phyloP scores from a whole-genome alignment of 2,888 invertebrate genomes.

The Cistogaster globosa region DNA sequence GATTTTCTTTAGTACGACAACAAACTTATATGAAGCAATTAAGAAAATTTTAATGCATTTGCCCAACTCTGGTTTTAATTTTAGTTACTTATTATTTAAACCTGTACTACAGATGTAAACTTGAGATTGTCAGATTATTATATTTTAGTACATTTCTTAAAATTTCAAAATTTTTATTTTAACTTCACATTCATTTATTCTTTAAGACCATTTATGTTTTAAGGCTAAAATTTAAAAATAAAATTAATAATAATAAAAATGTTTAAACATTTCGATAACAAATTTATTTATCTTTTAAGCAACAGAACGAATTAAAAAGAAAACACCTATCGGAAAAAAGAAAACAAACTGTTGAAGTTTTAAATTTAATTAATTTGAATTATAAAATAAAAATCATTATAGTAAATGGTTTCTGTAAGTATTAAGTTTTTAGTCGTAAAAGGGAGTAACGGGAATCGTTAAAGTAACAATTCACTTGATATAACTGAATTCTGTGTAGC shows the following conservation, averaged over 20 bases:
- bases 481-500: no score
- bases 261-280: constrained; percentile 5
- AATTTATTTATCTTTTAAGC: not conserved
- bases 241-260: constrained; percentile 19
- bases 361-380: not conserved
- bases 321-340: constrained; percentile 52
- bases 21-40: no score
- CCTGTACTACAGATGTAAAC: constrained; percentile 2
- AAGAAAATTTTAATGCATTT: no score
- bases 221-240: constrained; percentile 30
- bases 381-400: not conserved
- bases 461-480: not conserved
- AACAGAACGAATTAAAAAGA: constrained; percentile 37
- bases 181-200: constrained; percentile 15
- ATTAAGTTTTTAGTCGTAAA: not conserved
- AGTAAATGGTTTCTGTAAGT: constrained; percentile 4
- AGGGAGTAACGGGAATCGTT: not conserved
- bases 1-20: no score
- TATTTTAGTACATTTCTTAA: constrained; percentile 11
- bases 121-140: not conserved
- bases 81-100: not conserved
- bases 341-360: constrained; percentile 36
- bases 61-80: not conserved
- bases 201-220: constrained; percentile 13
- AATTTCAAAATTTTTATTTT: constrained; percentile 24